Evolutionary conservation across 2,113 vertebrate genomes (phyloP), one percentile per base, ranked within the genome.

Genomic region (Podiceps cristatus): DNA sequence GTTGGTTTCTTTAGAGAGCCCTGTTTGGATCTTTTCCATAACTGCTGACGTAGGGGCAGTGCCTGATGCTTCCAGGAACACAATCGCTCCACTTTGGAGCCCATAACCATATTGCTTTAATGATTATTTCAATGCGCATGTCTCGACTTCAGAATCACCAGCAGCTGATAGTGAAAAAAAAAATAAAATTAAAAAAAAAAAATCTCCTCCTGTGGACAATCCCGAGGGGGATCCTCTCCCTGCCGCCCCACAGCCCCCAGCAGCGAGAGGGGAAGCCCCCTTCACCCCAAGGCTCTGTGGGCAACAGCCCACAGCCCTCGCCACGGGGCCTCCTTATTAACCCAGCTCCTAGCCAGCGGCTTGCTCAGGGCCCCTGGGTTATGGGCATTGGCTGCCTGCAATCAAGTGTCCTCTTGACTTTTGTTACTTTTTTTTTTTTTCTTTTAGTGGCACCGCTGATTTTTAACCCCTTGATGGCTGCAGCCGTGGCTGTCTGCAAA

Each of bases 1-100:
- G 8, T 49, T 64, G 29, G 8, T 75, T 42, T 59, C 55, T 50
- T 69, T 29, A 49, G 33, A 31, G 56, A 63, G 13, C 35, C 23
- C 49, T 18, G 7, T 64, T 63, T 42, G 45, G n/a, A 31, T 42
- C 19, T 71, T 53, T 71, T 58, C 50, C 22, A 5, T n/a, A 53
- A 9, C 13, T 47, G 31, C 27, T 55, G 62, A 59, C 0, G 1
- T 3, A 13, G 42, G 13, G 50, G 31, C 23, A 60, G 63, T 0
- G 2, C 13, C 44, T 9, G 25, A 37, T 31, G n/a, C 67, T 74
- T 53, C 91, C 67, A 75, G 73, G 58, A 59, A 35, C 0, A 3
- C 11, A 10, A 3, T 37, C 2, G 0, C 52, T 64, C 1, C 0
- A 27, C 23, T n/a, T 14, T 4, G 7, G 16, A 50, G 40, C n/a